Percentiles rank a stretch among this genome's conserved stretches.
phyloP scores from a whole-genome alignment of 2,888 invertebrate species.

The Congeria kusceri region DNA sequence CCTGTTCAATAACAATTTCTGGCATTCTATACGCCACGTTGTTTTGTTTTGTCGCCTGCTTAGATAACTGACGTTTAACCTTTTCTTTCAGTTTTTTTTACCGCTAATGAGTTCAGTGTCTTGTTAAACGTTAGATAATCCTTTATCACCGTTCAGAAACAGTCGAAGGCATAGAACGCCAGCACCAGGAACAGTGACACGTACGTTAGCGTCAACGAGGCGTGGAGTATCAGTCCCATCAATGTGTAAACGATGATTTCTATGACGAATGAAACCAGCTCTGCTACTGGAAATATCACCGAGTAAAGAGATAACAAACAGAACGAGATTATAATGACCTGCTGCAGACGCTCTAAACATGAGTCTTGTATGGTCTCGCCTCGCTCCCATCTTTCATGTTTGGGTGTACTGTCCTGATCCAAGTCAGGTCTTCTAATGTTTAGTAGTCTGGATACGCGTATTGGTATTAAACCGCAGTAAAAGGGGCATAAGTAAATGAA shows the following conservation, averaged over 20 bases:
- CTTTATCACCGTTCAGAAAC: slow-evolving; percentile 77
- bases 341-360: slow-evolving; percentile 40
- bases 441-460: neutral
- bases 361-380: slow-evolving; percentile 40
- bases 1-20: too few species aligned
- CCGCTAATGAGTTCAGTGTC: slow-evolving; percentile 58
- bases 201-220: slow-evolving; percentile 75
- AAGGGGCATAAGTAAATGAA: slow-evolving; percentile 68
- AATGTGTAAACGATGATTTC: slow-evolving; percentile 80
- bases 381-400: slow-evolving; percentile 55
- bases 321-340: slow-evolving; percentile 66
- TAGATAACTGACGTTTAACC: too few species aligned
- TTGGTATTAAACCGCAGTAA: neutral
- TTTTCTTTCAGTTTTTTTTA: slow-evolving; percentile 62
- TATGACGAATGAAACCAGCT: slow-evolving; percentile 79
- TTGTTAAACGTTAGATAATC: slow-evolving; percentile 81
- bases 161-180: slow-evolving; percentile 77
- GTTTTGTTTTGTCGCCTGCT: too few species aligned
- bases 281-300: slow-evolving; percentile 77
- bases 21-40: too few species aligned
- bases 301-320: slow-evolving; percentile 75
- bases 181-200: slow-evolving; percentile 76
- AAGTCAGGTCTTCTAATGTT: slow-evolving; percentile 13
- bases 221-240: slow-evolving; percentile 82
- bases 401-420: slow-evolving; percentile 50